Evolutionary conservation across 2,888 invertebrate species (phyloP), one percentile per base, ranked within the genome.

Genomic region (Phymatocera aterrima): DNA sequence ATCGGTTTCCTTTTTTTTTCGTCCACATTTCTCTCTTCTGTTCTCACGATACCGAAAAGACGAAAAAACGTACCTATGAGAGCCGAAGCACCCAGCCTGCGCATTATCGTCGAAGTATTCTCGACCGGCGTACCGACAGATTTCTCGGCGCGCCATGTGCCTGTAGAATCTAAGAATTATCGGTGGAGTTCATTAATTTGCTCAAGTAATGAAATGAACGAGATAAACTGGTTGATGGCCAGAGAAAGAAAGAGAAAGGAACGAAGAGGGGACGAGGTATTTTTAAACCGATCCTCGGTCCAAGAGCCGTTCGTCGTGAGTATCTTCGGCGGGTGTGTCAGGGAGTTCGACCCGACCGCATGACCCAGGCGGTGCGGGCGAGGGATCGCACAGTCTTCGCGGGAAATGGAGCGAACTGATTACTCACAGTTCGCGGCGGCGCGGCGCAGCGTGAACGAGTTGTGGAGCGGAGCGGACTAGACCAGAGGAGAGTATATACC

Each of bases 351-450:
- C 75, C 75, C 75, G 75, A 75, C 75, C 75, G 75, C 37, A 24
- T 75, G 75, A 75, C 75, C 75, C 51, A 34, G 18, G 51, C n/a
- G 24, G 21, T 34, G 68, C 24, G 68, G 46, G 68, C 46, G 68
- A 68, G 40, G 68, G 68, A 43, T 68, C 68, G 24, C 46, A 46
- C 43, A 43, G 68, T 31, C 51, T 72, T 84, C 85, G 84, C 88
- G 88, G 87, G 87, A 88, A 88, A 88, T 88, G 83, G 88, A 87
- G 88, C 88, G 75, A 6, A 60, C 75, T 75, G 75, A 75, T 75
- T 75, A 57, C 75, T 60, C 54, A 40, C 57, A 31, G 75, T 51
- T 57, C 75, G 54, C 57, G 75, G 54, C 75, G 15, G 57, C 40
- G 75, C 75, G 54, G 57, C 57, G 54, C 75, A 21, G 57, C 40